Percentiles rank a stretch among this genome's conserved stretches.
Conservation (phyloP, 2,888 invertebrate species). For the Podabrus alpinus region DNA sequence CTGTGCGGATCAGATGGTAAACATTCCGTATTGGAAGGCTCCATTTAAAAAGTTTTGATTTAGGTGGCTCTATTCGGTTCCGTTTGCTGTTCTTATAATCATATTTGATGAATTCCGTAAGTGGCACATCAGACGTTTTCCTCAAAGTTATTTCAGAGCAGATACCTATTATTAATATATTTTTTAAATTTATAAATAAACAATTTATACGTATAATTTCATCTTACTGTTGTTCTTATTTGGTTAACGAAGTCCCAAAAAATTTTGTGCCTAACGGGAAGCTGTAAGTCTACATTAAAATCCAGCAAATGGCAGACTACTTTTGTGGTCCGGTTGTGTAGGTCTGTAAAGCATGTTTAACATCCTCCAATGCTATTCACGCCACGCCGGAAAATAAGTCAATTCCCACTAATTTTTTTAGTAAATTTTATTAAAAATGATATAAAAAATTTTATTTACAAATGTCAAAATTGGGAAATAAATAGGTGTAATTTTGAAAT, state of each 20-base stretch:
- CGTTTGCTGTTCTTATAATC: slow-evolving; percentile 78
- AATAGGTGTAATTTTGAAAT: background rate
- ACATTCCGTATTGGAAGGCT: background rate
- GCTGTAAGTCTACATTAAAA: no score
- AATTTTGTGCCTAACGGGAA: no score
- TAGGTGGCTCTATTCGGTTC: slow-evolving; percentile 72
- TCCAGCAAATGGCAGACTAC: no score
- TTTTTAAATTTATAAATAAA: background rate
- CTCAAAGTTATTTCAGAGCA: slow-evolving; percentile 73
- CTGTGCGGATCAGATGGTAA: slow-evolving; percentile 66
- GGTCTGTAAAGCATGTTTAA: no score
- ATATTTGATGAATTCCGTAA: slow-evolving; percentile 78
- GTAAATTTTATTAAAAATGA: background rate
- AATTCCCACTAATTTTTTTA: no score
- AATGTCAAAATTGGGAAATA: background rate
- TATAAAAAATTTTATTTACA: background rate
- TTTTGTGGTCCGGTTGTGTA: no score
- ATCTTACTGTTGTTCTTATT: no score
- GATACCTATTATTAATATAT: slow-evolving; percentile 72
- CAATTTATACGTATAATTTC: background rate
- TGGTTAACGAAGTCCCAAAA: no score
- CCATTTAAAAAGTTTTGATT: background rate
- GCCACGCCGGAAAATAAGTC: no score
- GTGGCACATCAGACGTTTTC: slow-evolving; percentile 69
- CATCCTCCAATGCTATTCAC: no score